phyloP scores from a whole-genome alignment of 2,113 vertebrate species.

The Actenoides lindsayi region DNA sequence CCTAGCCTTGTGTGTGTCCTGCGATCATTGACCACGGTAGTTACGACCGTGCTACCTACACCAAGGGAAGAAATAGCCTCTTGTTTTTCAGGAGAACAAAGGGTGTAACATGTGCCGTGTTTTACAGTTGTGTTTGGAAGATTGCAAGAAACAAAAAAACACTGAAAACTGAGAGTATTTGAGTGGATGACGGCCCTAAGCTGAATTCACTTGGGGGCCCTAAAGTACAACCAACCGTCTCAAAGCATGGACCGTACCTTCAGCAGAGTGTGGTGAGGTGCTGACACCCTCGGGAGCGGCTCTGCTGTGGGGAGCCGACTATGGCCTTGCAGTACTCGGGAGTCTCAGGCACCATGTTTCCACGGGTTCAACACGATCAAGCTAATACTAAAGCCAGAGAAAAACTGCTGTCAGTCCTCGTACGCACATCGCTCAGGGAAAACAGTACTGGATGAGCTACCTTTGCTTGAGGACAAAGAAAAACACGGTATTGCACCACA shows the following conservation, averaged over 20 bases:
- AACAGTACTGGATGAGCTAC: neutral
- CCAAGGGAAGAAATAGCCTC: neutral
- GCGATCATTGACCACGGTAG: fast-evolving
- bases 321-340: fast-evolving
- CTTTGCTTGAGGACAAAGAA: slow-evolving; percentile 8
- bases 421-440: neutral
- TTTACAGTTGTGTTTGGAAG: neutral
- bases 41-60: neutral
- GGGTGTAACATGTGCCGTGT: neutral
- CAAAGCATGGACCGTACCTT: fast-evolving
- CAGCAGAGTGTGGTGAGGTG: fast-evolving
- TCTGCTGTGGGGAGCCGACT: neutral
- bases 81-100: neutral
- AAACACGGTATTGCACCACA: neutral
- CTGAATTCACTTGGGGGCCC: neutral
- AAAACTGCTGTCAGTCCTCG: neutral
- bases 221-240: neutral
- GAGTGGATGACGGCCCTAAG: neutral
- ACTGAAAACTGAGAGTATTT: neutral
- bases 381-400: neutral
- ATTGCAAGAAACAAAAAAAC: neutral
- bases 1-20: neutral
- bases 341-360: fast-evolving
- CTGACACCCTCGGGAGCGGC: neutral
- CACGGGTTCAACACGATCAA: fast-evolving